A percentile compares a stretch with the other conserved stretches of the same genome.
phyloP scores from a whole-genome alignment of 2,797 vertebrate genomes.

The Salarias fasciatus region DNA sequence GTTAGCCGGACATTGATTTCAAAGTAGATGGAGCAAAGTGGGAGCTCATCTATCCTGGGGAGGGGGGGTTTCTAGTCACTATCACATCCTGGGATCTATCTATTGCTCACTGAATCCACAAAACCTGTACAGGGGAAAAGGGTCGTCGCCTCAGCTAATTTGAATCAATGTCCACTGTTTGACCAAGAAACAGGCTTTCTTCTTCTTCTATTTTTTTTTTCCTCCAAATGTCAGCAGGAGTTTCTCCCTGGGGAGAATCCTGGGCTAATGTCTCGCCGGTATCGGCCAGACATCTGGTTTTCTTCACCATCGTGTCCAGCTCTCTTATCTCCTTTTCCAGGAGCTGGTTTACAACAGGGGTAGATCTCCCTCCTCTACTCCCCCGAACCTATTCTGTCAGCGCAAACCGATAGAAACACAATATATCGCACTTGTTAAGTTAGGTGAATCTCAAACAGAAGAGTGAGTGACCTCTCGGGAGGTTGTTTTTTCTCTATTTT shows the following conservation, averaged over 20 bases:
- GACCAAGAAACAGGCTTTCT: constrained; percentile 38
- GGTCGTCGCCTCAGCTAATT: constrained; percentile 49
- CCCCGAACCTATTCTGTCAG: constrained; percentile 44
- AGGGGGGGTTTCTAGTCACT: constrained; percentile 39
- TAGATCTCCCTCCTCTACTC: constrained; percentile 50
- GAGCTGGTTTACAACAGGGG: constrained; percentile 54
- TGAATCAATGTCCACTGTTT: constrained; percentile 72
- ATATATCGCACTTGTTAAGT: constrained; percentile 55
- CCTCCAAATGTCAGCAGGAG: constrained; percentile 41
- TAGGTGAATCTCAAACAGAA: constrained; percentile 62
- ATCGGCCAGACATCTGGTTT: constrained; percentile 49
- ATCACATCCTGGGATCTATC: constrained; percentile 60
- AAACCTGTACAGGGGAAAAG: constrained; percentile 40
- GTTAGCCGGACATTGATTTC: constrained; percentile 69
- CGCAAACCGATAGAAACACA: constrained; percentile 70
- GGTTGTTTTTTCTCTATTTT: constrained; percentile 43
- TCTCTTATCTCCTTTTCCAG: constrained; percentile 56
- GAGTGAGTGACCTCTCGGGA: constrained; percentile 63
- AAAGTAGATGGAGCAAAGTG: constrained; percentile 53
- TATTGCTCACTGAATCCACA: constrained; percentile 53
- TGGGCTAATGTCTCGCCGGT: constrained; percentile 48
- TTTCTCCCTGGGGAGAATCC: constrained; percentile 53
- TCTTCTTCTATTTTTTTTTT: neutral
- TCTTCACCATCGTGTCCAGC: constrained; percentile 52
- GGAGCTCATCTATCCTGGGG: constrained; percentile 5